Conservation (phyloP, 2,113 vertebrate genomes). For the Ceuthmochares aereus region DNA sequence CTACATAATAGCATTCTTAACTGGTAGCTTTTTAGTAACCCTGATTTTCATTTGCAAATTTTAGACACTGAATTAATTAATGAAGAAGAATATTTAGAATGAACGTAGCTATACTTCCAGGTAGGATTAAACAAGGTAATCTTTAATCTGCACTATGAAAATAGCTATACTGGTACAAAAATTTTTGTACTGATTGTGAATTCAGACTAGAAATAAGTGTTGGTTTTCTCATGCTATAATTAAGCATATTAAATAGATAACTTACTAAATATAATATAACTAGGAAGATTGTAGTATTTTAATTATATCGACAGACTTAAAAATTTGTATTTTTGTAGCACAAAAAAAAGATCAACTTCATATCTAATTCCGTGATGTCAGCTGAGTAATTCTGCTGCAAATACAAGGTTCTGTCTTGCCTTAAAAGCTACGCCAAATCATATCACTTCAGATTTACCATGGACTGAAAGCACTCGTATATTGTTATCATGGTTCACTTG, state of each 20-base stretch:
- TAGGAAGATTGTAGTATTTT: neutral
- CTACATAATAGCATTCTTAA: neutral
- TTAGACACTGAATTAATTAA: neutral
- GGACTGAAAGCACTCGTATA: neutral
- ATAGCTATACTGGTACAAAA: neutral
- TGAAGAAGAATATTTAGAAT: neutral
- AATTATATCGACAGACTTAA: neutral
- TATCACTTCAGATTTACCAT: neutral
- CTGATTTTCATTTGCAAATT: neutral
- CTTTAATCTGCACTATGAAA: neutral
- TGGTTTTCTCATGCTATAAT: neutral
- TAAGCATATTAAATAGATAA: neutral
- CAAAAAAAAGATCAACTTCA: neutral
- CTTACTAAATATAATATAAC: neutral
- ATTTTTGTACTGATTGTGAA: neutral
- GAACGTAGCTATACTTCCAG: neutral
- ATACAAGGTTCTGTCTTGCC: neutral
- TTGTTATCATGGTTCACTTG: slow-evolving; percentile 2
- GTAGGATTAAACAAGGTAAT: neutral
- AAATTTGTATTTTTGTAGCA: neutral
- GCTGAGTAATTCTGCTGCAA: neutral
- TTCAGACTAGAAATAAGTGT: neutral
- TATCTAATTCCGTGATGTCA: neutral
- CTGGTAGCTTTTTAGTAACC: neutral
- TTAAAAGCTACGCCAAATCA: neutral